Evolutionary conservation across 92 coral and sea anemone species (phyloP).

Genomic region (Bergia sp.): DNA sequence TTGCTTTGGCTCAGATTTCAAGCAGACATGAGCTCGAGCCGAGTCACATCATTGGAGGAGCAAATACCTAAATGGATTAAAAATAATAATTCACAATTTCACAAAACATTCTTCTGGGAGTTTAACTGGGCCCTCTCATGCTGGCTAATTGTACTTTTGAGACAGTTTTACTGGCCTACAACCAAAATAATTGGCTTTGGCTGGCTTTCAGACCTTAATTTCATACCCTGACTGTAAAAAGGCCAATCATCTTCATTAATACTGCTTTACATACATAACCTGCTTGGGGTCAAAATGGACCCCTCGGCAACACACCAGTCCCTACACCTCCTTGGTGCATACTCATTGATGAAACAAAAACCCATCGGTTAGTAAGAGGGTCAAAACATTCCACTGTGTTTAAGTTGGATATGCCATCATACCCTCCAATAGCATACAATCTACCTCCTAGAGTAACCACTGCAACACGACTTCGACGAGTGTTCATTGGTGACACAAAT

Average conservation of each 20-base stretch:
- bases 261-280: not conserved
- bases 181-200: too few species aligned
- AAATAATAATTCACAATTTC: too few species aligned
- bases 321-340: slow-evolving; percentile 99
- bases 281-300: slow-evolving; percentile 44
- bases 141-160: too few species aligned
- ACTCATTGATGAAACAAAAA: slow-evolving; percentile 88
- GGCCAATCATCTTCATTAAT: not conserved
- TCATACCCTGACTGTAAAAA: too few species aligned
- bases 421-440: slow-evolving; percentile 96
- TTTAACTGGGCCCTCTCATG: too few species aligned
- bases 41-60: too few species aligned
- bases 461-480: slow-evolving; percentile 97
- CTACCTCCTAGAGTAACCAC: slow-evolving; percentile 90
- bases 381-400: slow-evolving; percentile 96
- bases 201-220: too few species aligned
- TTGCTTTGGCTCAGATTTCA: too few species aligned
- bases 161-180: too few species aligned
- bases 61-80: too few species aligned
- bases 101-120: too few species aligned
- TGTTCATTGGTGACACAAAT: slow-evolving; percentile 91
- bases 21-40: too few species aligned
- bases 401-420: slow-evolving; percentile 95
- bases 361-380: slow-evolving; percentile 84
- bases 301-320: slow-evolving; percentile 86